Evolutionary conservation across 2,113 vertebrate genomes (phyloP).

Genomic region (Siniperca chuatsi): DNA sequence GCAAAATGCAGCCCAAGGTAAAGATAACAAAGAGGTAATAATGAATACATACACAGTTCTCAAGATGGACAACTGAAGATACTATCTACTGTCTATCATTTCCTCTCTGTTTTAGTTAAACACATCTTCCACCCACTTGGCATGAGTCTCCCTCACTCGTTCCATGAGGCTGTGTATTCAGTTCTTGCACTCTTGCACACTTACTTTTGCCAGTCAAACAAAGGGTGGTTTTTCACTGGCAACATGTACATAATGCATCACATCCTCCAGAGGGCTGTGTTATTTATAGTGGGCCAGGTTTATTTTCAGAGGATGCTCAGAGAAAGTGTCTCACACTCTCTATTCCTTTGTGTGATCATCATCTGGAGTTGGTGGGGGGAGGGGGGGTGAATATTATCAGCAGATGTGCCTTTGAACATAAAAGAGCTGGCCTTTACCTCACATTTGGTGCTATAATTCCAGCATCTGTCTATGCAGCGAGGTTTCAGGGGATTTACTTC

Average conservation of each 20-base stretch:
- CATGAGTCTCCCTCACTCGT: background rate
- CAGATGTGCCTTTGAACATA: slow-evolving; percentile 77
- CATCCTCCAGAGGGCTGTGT: slow-evolving; percentile 61
- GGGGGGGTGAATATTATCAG: slow-evolving; percentile 67
- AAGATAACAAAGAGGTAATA: slow-evolving; percentile 57
- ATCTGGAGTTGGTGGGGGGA: slow-evolving; percentile 56
- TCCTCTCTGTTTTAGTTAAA: slow-evolving; percentile 54
- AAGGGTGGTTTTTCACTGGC: slow-evolving; percentile 56
- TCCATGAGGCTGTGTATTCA: slow-evolving; percentile 3
- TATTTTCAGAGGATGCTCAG: slow-evolving; percentile 76
- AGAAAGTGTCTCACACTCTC: slow-evolving; percentile 62
- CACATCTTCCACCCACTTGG: slow-evolving; percentile 45
- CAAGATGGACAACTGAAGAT: slow-evolving; percentile 29
- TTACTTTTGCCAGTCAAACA: slow-evolving; percentile 58
- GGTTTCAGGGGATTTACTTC: slow-evolving; percentile 34
- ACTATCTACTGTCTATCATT: slow-evolving; percentile 28
- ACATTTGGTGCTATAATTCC: slow-evolving; percentile 55
- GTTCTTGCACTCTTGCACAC: slow-evolving; percentile 29
- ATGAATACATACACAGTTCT: slow-evolving; percentile 31
- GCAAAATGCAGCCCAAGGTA: slow-evolving; percentile 39
- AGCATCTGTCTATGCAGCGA: slow-evolving; percentile 35
- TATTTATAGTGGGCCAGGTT: slow-evolving; percentile 78
- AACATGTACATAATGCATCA: slow-evolving; percentile 78
- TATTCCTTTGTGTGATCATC: slow-evolving; percentile 64
- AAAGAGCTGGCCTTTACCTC: slow-evolving; percentile 64